Percentiles rank a stretch among this genome's conserved stretches.
Conservation (phyloP, 2,113 vertebrate species). For the Bos javanicus region DNA sequence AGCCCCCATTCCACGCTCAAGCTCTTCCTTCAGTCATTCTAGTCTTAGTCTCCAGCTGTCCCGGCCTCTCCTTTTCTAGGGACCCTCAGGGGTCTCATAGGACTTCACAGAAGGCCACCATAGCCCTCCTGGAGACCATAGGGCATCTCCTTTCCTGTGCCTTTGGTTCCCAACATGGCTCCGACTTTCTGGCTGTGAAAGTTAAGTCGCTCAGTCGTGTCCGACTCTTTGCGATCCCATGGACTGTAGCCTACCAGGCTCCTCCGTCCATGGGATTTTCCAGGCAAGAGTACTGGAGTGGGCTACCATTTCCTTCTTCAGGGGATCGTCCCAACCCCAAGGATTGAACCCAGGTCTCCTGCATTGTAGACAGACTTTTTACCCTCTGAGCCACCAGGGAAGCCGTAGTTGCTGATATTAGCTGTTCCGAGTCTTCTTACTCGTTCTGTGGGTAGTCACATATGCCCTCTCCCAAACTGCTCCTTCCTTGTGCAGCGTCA, state of each 20-base stretch:
- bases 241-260: background rate
- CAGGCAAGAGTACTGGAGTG: background rate
- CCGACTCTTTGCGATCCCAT: rapidly evolving
- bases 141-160: background rate
- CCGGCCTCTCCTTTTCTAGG: background rate
- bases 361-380: background rate
- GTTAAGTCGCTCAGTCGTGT: background rate
- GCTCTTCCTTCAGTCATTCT: background rate
- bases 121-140: rapidly evolving
- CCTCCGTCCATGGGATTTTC: background rate
- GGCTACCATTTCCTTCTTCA: background rate
- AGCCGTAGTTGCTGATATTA: rapidly evolving
- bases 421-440: background rate
- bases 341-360: background rate
- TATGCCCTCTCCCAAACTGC: background rate
- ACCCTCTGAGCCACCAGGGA: background rate
- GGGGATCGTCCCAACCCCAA: background rate
- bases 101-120: background rate
- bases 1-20: rapidly evolving
- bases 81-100: background rate
- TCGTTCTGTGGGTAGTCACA: rapidly evolving
- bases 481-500: rapidly evolving
- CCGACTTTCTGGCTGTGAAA: background rate
- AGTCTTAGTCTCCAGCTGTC: background rate
- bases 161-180: background rate